These are phyloP conservation scores for Petrocephalus microphthalmus DNA, from an alignment of 2,113 vertebrate species.

Conservation along the genomic window DNA sequence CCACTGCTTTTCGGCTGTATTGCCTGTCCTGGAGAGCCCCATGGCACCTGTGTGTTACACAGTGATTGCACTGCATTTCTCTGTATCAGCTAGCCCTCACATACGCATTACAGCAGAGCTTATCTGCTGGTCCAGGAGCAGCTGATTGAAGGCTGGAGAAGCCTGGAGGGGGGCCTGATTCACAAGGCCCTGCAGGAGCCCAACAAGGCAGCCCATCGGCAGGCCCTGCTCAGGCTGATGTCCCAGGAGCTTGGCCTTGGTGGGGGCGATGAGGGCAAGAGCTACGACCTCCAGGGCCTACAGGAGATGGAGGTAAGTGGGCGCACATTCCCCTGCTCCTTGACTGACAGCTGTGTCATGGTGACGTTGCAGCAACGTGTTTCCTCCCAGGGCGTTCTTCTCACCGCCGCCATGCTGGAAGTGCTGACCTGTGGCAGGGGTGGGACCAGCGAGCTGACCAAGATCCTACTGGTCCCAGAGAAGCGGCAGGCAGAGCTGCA, in stretches of 20 bases:
- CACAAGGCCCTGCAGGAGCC: slow-evolving; percentile 60
- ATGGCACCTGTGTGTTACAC: background rate
- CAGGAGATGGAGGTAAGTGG: slow-evolving; percentile 67
- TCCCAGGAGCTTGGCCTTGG: slow-evolving; percentile 60
- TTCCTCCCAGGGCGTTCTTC: slow-evolving; percentile 59
- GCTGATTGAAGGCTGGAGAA: slow-evolving; percentile 48
- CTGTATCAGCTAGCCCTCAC: background rate
- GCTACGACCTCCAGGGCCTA: slow-evolving; percentile 53
- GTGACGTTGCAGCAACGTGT: background rate
- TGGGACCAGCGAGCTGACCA: slow-evolving; percentile 49
- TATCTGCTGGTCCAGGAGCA: slow-evolving; percentile 41
- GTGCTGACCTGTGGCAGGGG: slow-evolving; percentile 67
- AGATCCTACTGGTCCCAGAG: slow-evolving; percentile 59
- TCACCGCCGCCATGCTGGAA: slow-evolving; percentile 70
- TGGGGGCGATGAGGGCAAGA: slow-evolving; percentile 26
- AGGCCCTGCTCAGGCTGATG: slow-evolving; percentile 57
- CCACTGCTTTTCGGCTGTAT: background rate
- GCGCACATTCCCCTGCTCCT: background rate
- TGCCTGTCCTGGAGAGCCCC: background rate
- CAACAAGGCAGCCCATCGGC: slow-evolving; percentile 31
- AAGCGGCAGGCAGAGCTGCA: slow-evolving; percentile 53
- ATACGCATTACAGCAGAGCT: background rate
- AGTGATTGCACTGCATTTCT: background rate
- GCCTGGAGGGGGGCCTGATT: slow-evolving; percentile 51
- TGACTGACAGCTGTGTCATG: background rate